Evolutionary conservation across 2,888 invertebrate genomes (phyloP).

Genomic region (Brenthis daphne): DNA sequence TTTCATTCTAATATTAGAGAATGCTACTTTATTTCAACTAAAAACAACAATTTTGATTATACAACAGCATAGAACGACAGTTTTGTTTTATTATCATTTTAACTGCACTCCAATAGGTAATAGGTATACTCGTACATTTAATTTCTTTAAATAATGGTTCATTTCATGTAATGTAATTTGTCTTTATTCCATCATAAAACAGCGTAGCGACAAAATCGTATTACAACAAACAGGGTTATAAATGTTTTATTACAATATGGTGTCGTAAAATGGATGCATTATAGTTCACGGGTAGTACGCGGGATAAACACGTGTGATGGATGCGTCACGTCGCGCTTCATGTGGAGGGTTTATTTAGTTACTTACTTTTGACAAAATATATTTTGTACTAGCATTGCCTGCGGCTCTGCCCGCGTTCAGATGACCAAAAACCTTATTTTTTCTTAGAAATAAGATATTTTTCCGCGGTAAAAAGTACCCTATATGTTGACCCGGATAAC

Average conservation of each 20-base stretch:
- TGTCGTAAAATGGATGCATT: conserved; percentile 29
- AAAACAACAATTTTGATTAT: too few relatives aligned
- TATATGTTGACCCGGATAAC: too few relatives aligned
- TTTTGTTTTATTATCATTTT: background rate
- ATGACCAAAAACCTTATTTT: too few relatives aligned
- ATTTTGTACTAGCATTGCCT: background rate
- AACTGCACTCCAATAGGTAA: background rate
- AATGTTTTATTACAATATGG: conserved; percentile 29
- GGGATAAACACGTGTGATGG: conserved; percentile 24
- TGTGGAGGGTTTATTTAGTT: conserved; percentile 12
- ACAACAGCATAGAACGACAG: too few relatives aligned
- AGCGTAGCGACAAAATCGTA: conserved; percentile 23
- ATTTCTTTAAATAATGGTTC: conserved; percentile 7
- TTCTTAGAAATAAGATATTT: too few relatives aligned
- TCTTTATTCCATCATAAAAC: conserved; percentile 14
- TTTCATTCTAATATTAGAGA: too few relatives aligned
- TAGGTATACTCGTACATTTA: background rate
- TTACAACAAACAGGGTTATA: conserved; percentile 27
- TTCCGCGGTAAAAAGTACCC: too few relatives aligned
- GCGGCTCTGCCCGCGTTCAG: too few relatives aligned
- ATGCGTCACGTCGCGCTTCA: conserved; percentile 18
- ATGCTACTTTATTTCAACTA: too few relatives aligned
- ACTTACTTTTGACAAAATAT: conserved; percentile 1
- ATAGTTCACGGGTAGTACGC: conserved; percentile 21
- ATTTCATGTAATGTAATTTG: conserved; percentile 6